Evolutionary conservation across 2,888 invertebrate genomes (phyloP), one percentile per base, ranked within the genome.

Genomic region (Rapana venosa): DNA sequence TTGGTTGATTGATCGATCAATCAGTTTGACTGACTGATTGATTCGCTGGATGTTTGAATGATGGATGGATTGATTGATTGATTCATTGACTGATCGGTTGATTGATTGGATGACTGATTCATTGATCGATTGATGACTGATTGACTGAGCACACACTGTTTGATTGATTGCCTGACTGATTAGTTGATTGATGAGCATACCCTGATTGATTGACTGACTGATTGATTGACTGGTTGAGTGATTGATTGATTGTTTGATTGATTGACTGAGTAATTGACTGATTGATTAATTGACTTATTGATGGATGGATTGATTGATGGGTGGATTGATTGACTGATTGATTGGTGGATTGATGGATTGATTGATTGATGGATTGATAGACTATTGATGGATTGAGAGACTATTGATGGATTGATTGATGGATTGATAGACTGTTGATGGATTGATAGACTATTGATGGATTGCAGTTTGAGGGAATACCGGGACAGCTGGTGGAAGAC

Each of bases 401-500:
- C n/a, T 35, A 1, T 30, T 79, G 20, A 30, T 0, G 8, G n/a
- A 30, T 15, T n/a, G 47, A 47, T 20, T 66, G 26, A 66, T 20
- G 5, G 66, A 66, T 5, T 20, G 22, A 26, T 66, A 0, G 20
- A 66, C 61, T 61, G 61, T 22, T 20, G 20, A 26, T 26, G 26
- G 22, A 66, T 22, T 66, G 66, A 26, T 79, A 30, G 32, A 30
- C n/a, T 35, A 1, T 30, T 79, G 20, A 30, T 0, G 8, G n/a
- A 30, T 15, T n/a, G 47, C 47, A 47, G 47, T 8, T 47, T 13
- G 79, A 79, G 15, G 90, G 86, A 2, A 61, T 86, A 11, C 92
- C 92, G 5, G 90, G 91, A 5, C 93, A 94, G 87, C 88, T 92
- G 8, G 90, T 92, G 32, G 95, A 95, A 85, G 93, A 91, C 26